A percentile compares a stretch with the other conserved stretches of the same genome.
Evolutionary conservation across 2,113 vertebrate genomes (phyloP).

Genomic region (Irena cyanogastra): DNA sequence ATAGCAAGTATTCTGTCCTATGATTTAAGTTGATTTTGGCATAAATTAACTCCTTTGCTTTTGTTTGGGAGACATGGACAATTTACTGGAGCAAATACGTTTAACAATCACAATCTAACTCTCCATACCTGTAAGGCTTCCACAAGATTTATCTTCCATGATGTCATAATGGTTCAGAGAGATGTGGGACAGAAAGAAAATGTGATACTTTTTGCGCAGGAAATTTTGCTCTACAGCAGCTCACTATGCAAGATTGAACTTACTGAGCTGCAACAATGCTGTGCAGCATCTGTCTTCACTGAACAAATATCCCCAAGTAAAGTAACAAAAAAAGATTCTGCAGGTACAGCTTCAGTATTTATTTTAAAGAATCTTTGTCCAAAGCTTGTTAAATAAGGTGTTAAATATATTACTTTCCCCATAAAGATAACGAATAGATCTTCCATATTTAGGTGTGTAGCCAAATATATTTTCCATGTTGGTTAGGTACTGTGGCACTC

Average conservation of each 20-base stretch:
- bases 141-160: not conserved
- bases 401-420: not conserved
- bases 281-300: not conserved
- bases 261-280: not conserved
- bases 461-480: not conserved
- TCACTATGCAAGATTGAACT: not conserved
- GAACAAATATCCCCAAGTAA: not conserved
- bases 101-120: not conserved
- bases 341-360: not conserved
- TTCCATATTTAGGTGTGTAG: not conserved
- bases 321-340: not conserved
- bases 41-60: not conserved
- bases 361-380: not conserved
- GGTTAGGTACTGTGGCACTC: not conserved
- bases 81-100: not conserved
- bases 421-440: not conserved
- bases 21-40: not conserved
- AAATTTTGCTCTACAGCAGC: not conserved
- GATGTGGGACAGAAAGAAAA: not conserved
- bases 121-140: not conserved
- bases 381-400: not conserved
- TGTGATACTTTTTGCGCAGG: not conserved
- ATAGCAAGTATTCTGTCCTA: not conserved
- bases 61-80: not conserved
- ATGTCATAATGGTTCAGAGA: not conserved